Evolutionary conservation across 2,888 invertebrate species (phyloP), one percentile per base, ranked within the genome.

Genomic region (Parthenolecanium corni): DNA sequence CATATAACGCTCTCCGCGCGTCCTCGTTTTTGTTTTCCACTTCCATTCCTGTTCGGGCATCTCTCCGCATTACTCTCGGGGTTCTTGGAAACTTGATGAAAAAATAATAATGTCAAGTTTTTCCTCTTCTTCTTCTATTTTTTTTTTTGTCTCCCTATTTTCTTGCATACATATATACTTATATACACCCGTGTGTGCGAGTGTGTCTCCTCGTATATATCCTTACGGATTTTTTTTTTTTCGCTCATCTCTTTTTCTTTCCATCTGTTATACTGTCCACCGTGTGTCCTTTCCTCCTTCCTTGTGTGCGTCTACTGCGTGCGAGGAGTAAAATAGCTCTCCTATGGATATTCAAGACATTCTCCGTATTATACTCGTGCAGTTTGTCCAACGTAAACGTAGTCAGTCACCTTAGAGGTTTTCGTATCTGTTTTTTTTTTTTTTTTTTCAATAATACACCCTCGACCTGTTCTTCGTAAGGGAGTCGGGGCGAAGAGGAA

Each of bases 291-390:
- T n/a, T n/a, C n/a, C n/a, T n/a, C n/a, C n/a, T n/a, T n/a, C n/a
- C n/a, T n/a, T n/a, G n/a, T n/a, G n/a, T n/a, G n/a, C n/a, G n/a
- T n/a, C n/a, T n/a, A n/a, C n/a, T n/a, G n/a, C 31, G 62, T 52
- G 14, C 6, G 12, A 14, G 62, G 4, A 31, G 31, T 9, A 62
- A 62, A 62, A 62, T 62, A 21, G 62, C 62, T 62, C 62, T 62
- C 62, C 62, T 62, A 62, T 62, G 62, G 52, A 62, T 62, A 62
- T 62, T 62, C 62, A 62, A 62, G 62, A 62, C 52, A 62, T 62
- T 62, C 52, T 42, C n/a, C n/a, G n/a, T n/a, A n/a, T n/a, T n/a
- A n/a, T n/a, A n/a, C n/a, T n/a, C n/a, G n/a, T n/a, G n/a, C n/a
- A 31, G 56, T 25, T 46, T 46, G 62, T 62, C 62, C 62, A 52